Evolutionary conservation across 2,113 vertebrate genomes (phyloP).

Genomic region (Gallinago jamesoni): DNA sequence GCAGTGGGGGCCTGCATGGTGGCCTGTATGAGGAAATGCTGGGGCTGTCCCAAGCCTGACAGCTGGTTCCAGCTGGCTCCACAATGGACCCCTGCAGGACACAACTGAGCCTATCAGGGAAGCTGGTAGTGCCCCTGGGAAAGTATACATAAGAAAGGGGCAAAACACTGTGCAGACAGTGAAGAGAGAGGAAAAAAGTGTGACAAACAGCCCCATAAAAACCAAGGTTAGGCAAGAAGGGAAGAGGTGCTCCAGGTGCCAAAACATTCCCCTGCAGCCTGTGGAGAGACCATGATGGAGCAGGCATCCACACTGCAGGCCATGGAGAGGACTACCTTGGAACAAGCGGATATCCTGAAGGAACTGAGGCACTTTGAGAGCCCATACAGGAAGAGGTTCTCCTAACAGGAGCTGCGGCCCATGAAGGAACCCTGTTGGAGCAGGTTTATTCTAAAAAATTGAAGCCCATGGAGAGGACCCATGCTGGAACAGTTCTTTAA

Average conservation of each 20-base stretch:
- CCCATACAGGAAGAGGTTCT: background rate
- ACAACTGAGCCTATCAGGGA: background rate
- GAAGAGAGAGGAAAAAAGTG: background rate
- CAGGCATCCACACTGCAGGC: background rate
- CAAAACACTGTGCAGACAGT: background rate
- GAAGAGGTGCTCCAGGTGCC: background rate
- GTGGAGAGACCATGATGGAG: background rate
- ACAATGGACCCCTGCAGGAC: background rate
- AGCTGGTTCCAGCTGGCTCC: background rate
- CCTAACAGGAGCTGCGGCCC: background rate
- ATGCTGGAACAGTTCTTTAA: background rate
- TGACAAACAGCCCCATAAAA: background rate
- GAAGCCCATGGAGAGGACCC: background rate
- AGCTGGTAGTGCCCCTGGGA: background rate
- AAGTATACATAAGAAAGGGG: background rate
- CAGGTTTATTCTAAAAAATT: background rate
- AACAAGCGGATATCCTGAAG: background rate
- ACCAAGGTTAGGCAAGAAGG: background rate
- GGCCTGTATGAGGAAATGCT: background rate
- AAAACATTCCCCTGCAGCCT: background rate
- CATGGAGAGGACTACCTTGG: background rate
- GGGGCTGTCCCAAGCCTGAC: background rate
- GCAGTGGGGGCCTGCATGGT: background rate
- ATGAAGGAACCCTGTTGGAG: background rate
- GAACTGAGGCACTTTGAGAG: background rate